phyloP scores from a whole-genome alignment of 2,797 vertebrate species.

The Falco cherrug region DNA sequence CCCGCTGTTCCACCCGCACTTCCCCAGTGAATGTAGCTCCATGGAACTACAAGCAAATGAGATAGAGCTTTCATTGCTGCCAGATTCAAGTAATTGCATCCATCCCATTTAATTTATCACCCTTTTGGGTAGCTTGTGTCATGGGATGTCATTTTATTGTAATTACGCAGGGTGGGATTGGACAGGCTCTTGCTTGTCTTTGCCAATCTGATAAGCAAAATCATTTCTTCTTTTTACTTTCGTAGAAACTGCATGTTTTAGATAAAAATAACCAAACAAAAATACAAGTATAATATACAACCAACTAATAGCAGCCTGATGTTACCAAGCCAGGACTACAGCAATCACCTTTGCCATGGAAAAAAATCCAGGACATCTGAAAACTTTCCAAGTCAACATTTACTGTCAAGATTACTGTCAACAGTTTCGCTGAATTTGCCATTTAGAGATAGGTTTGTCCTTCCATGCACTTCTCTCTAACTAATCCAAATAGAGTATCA shows the following conservation, averaged over 20 bases:
- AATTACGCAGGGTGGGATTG: slow-evolving; percentile 53
- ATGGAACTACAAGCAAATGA: background rate
- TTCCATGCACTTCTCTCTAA: background rate
- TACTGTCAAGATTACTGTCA: background rate
- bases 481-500: slow-evolving; percentile 9
- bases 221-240: slow-evolving; percentile 8
- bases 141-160: slow-evolving; percentile 42
- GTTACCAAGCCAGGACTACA: background rate
- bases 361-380: background rate
- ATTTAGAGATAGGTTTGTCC: slow-evolving; percentile 21
- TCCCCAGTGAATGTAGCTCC: background rate
- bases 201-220: slow-evolving; percentile 59
- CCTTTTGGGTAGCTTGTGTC: slow-evolving; percentile 46
- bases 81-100: slow-evolving; percentile 60
- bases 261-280: slow-evolving; percentile 41
- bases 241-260: slow-evolving; percentile 14
- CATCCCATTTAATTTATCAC: slow-evolving; percentile 26
- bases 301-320: background rate
- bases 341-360: background rate
- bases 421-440: background rate
- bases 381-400: slow-evolving; percentile 40
- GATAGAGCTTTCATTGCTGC: slow-evolving; percentile 9
- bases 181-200: slow-evolving; percentile 29
- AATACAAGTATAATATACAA: background rate
- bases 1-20: background rate